Evolutionary conservation across 2,113 vertebrate species (phyloP).

Genomic region (Mastomys natalensis): DNA sequence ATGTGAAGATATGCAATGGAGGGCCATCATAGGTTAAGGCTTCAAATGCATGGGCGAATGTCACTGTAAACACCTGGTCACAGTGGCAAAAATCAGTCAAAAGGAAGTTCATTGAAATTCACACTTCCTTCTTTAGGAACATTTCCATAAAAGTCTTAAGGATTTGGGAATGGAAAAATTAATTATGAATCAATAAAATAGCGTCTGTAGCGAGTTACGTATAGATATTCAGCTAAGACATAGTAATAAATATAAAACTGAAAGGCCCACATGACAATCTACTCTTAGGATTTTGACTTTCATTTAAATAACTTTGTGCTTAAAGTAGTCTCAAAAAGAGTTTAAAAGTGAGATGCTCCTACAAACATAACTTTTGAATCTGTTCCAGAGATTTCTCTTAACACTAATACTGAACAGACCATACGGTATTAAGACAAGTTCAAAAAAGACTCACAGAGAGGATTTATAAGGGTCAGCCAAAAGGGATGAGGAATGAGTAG

Average conservation of each 20-base stretch:
- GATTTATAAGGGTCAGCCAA: not conserved
- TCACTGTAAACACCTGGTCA: not conserved
- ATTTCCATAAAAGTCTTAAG: not conserved
- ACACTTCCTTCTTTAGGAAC: not conserved
- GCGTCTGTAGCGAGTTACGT: not conserved
- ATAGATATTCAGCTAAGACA: not conserved
- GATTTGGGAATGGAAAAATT: slow-evolving; percentile 2
- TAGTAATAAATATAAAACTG: not conserved
- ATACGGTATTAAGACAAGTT: not conserved
- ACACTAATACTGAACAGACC: not conserved
- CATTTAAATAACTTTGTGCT: not conserved
- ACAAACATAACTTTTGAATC: not conserved
- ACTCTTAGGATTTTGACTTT: not conserved
- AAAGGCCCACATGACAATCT: not conserved
- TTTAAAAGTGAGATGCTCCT: not conserved
- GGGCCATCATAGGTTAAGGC: not conserved
- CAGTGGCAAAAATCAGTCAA: not conserved
- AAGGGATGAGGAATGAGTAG: not conserved
- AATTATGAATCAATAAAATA: slow-evolving; percentile 26
- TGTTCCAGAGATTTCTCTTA: slow-evolving; percentile 12
- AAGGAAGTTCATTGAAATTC: not conserved
- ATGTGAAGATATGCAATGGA: not conserved
- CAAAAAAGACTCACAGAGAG: not conserved
- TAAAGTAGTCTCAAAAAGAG: not conserved
- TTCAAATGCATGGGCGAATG: not conserved